These are phyloP conservation scores for Corydoras maculifer DNA, from an alignment of 2,113 vertebrate genomes.

Conservation along the genomic window DNA sequence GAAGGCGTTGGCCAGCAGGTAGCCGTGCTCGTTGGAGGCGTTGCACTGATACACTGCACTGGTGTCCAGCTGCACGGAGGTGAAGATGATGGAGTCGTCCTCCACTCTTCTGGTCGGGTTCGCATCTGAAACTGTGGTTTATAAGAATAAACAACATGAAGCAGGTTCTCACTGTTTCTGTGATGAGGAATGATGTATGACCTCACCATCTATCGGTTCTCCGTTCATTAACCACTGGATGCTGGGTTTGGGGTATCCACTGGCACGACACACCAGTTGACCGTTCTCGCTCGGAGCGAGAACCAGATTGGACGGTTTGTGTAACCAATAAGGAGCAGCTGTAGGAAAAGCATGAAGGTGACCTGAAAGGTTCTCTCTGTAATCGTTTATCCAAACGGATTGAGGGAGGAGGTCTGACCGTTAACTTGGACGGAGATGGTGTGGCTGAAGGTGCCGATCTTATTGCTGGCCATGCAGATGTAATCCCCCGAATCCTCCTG, in stretches of 20 bases:
- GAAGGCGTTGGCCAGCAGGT: conserved; percentile 90
- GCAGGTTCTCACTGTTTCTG: not conserved
- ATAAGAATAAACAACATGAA: not conserved
- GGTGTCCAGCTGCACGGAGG: conserved; percentile 84
- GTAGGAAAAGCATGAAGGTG: not conserved
- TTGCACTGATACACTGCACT: conserved; percentile 95
- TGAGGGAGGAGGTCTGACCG: conserved; percentile 67
- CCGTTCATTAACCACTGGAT: conserved; percentile 90
- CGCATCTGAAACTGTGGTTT: conserved; percentile 58
- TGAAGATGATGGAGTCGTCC: conserved; percentile 88
- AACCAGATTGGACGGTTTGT: conserved; percentile 84
- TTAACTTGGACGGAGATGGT: conserved; percentile 91
- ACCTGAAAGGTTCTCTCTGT: too few species aligned
- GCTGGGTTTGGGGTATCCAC: conserved; percentile 86
- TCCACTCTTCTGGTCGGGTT: conserved; percentile 75
- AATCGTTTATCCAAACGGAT: too few species aligned
- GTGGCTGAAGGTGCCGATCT: conserved; percentile 87
- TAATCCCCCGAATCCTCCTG: conserved; percentile 93
- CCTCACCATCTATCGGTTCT: conserved; percentile 78
- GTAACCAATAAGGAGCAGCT: conserved; percentile 96
- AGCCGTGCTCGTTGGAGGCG: conserved; percentile 90
- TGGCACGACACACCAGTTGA: conserved; percentile 85
- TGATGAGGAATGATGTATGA: too few species aligned
- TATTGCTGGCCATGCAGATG: conserved; percentile 90
- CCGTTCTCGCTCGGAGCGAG: conserved; percentile 85